Percentiles rank a stretch among this genome's conserved stretches.
These are phyloP conservation scores for Altica lythri DNA, from an alignment of 2,888 invertebrate species.

Conservation along the genomic window DNA sequence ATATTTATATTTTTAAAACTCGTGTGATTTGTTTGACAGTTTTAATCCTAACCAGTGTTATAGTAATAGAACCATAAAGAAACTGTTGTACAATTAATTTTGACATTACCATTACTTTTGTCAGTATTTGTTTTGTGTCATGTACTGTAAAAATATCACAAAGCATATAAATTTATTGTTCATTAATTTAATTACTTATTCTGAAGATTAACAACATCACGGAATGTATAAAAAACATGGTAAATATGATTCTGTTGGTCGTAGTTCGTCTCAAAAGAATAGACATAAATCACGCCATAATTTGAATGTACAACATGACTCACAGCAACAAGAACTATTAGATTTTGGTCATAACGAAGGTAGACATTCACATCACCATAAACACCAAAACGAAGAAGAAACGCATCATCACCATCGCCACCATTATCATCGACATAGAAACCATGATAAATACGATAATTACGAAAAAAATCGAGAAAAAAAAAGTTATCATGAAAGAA, in stretches of 20 bases:
- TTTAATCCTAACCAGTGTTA: too few species aligned
- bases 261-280: neutral
- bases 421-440: too few species aligned
- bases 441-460: slow-evolving; percentile 8
- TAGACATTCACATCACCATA: neutral
- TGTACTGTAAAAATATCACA: neutral
- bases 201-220: neutral
- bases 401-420: too few species aligned
- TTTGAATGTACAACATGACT: neutral
- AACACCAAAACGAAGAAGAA: neutral
- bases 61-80: too few species aligned
- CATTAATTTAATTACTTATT: neutral
- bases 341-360: neutral
- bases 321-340: neutral
- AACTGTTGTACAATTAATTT: too few species aligned
- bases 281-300: neutral
- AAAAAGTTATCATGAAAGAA: neutral
- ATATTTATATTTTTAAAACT: too few species aligned
- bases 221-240: slow-evolving; percentile 22
- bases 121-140: slow-evolving; percentile 4
- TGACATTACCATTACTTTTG: neutral
- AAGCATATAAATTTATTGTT: neutral
- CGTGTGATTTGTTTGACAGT: too few species aligned
- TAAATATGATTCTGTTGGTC: slow-evolving; percentile 1
- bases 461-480: slow-evolving; percentile 8